phyloP scores from a whole-genome alignment of 2,113 vertebrate species.

The Astur gentilis region DNA sequence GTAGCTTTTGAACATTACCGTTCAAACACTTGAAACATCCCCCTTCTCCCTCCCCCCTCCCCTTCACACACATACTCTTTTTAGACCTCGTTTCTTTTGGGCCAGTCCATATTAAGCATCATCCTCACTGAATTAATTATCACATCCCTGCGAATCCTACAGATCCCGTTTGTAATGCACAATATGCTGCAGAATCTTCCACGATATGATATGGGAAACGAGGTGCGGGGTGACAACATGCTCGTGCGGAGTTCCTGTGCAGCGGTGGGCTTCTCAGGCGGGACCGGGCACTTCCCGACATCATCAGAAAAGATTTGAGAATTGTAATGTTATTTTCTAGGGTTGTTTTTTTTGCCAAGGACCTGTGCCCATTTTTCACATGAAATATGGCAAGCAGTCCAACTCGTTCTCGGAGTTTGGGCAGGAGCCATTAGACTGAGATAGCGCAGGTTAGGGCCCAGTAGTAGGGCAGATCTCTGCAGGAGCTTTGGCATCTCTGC shows the following conservation, averaged over 20 bases:
- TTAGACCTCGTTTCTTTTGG: constrained; percentile 55
- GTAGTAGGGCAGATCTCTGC: constrained; percentile 40
- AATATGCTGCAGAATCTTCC: constrained; percentile 25
- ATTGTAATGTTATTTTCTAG: neutral
- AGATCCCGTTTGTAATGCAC: constrained; percentile 41
- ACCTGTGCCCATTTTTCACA: neutral
- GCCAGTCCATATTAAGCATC: constrained; percentile 60
- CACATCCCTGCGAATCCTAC: constrained; percentile 37
- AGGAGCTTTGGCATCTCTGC: neutral
- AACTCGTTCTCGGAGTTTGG: neutral
- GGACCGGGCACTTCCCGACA: neutral
- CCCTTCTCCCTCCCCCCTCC: neutral
- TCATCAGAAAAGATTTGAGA: neutral
- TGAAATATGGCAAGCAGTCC: neutral
- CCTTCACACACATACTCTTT: neutral
- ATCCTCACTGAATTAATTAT: constrained; percentile 62
- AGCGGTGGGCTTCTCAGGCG: neutral
- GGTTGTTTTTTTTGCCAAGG: neutral
- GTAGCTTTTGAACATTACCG: constrained; percentile 7
- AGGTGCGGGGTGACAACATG: neutral
- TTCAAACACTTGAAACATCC: neutral
- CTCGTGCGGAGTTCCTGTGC: neutral
- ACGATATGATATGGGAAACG: neutral
- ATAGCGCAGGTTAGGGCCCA: neutral
- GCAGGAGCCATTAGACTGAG: constrained; percentile 3